Base-by-base conservation (phyloP, 2,113 vertebrate genomes). In the Thomomys bottae region DNA sequence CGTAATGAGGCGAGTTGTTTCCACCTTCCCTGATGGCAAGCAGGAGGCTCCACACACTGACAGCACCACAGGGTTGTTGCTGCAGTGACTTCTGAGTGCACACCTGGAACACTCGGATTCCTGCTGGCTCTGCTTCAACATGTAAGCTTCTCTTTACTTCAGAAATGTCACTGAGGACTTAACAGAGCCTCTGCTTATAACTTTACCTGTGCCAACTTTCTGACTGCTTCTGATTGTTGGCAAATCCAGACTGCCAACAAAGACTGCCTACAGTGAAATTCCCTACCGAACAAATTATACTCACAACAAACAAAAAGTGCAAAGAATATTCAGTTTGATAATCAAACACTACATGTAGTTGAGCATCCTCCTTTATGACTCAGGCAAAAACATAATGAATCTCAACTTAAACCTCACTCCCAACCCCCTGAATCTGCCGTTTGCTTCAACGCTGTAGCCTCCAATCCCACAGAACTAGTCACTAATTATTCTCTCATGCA, bases 1-100 rank as follows among this genome's bases (percentile, higher is more conserved):
- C 90, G 94, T 96, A 93, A 95, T 93, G 92, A 95, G 92, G 90
- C 38, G 67, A 84, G 96, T 89, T 94, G 93, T 89, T 93, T 45
- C 86, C 77, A n/a, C 84, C 38, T 90, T 92, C 92, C 90, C 90
- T 90, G 26, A 91, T 15, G 86, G 87, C 61, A 64, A 78, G 93
- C 84, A 91, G 89, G 83, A 91, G 77, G 95, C 90, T 92, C 84
- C 18, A 0, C 57, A 75, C 71, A 73, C 72, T 73, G 2, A 38
- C 45, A 70, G 11, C 6, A 3, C 4, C 9, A 42, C 64, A 34
- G 54, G 38, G 89, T 61, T 61, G 36, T 7, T 71, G 63, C 75
- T 38, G 67, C 32, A 21, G 40, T 61, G 76, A 92, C 63, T 14
- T 4, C 18, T 3, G n/a, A 49, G 64, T 49, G 10, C 66, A 36